A percentile compares a stretch with the other conserved stretches of the same genome.
Evolutionary conservation across 2,797 vertebrate species (phyloP).

Genomic region (Aplochiton taeniatus): DNA sequence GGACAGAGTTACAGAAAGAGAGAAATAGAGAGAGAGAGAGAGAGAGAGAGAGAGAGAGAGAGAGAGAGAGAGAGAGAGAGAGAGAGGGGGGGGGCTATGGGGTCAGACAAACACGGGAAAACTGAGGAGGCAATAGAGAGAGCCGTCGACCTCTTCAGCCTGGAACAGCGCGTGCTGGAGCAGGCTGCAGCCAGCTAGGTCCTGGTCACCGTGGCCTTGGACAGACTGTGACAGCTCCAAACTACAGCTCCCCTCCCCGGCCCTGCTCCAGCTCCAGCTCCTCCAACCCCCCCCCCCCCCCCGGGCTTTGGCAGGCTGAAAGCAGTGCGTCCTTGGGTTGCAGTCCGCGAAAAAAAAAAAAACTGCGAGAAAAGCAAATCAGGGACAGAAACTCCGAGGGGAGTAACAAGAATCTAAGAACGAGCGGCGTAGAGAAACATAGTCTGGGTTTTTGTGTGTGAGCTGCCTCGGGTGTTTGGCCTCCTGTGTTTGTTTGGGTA

Average conservation of each 20-base stretch:
- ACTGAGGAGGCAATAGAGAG: too few relatives aligned
- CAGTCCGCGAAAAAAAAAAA: slow-evolving; percentile 1
- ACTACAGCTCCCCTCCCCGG: slow-evolving; percentile 40
- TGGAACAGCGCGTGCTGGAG: slow-evolving; percentile 64
- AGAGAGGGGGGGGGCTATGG: slow-evolving; percentile 11
- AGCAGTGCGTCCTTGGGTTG: slow-evolving; percentile 58
- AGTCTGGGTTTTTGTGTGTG: slow-evolving; percentile 21
- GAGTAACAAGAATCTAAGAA: background rate
- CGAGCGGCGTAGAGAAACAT: slow-evolving; percentile 9
- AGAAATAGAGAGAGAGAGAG: slow-evolving; percentile 14
- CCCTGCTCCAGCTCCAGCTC: slow-evolving; percentile 39
- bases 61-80: slow-evolving; percentile 8
- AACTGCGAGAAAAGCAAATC: slow-evolving; percentile 12
- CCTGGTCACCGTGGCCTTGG: slow-evolving; percentile 80
- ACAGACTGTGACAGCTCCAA: slow-evolving; percentile 64
- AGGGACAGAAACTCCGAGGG: background rate
- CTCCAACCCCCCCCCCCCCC: slow-evolving; percentile 44
- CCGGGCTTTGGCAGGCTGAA: slow-evolving; percentile 37
- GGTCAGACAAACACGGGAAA: slow-evolving; percentile 4
- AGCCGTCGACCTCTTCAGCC: slow-evolving; percentile 56
- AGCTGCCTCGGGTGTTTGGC: background rate
- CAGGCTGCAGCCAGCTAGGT: slow-evolving; percentile 48
- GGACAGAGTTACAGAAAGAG: background rate
- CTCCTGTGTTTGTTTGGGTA: background rate
- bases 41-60: slow-evolving; percentile 4